Percentiles rank a stretch among this genome's conserved stretches.
Conservation (phyloP, 2,888 invertebrate genomes). For the Lobophora halterata region DNA sequence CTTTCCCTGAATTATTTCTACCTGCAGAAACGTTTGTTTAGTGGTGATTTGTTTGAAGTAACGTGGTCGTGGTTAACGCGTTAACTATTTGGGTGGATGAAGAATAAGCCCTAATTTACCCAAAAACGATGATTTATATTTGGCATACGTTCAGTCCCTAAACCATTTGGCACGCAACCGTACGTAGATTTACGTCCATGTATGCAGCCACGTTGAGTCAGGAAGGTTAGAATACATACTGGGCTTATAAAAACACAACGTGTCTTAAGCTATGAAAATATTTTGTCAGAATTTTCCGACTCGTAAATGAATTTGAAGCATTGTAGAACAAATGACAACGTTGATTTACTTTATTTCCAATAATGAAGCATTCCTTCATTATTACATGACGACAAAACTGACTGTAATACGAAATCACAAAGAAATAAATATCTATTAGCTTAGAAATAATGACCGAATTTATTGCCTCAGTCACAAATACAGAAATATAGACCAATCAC, state of each 20-base stretch:
- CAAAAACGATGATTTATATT: constrained; percentile 42
- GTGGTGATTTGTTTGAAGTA: constrained; percentile 74
- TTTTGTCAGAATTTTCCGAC: too few species aligned
- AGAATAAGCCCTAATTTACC: constrained; percentile 34
- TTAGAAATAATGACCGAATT: constrained; percentile 43
- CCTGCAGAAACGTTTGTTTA: constrained; percentile 77
- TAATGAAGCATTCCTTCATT: constrained; percentile 17
- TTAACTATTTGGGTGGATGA: constrained; percentile 50
- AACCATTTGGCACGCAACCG: constrained; percentile 30
- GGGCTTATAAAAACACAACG: background rate
- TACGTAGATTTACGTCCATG: constrained; percentile 23
- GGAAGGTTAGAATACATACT: constrained; percentile 11
- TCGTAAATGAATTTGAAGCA: too few species aligned
- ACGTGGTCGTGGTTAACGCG: constrained; percentile 52
- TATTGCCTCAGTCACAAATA: constrained; percentile 40
- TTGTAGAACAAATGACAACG: background rate
- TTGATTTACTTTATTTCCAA: background rate
- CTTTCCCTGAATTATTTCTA: constrained; percentile 77
- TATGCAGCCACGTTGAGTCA: constrained; percentile 19
- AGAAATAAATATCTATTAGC: constrained; percentile 46
- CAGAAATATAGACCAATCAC: constrained; percentile 40
- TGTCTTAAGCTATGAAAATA: background rate
- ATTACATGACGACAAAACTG: constrained; percentile 30
- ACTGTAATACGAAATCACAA: constrained; percentile 38
- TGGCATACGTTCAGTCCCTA: constrained; percentile 41